Base-by-base conservation (phyloP, 2,113 vertebrate genomes). In the Tretioscincus oriximinensis region DNA sequence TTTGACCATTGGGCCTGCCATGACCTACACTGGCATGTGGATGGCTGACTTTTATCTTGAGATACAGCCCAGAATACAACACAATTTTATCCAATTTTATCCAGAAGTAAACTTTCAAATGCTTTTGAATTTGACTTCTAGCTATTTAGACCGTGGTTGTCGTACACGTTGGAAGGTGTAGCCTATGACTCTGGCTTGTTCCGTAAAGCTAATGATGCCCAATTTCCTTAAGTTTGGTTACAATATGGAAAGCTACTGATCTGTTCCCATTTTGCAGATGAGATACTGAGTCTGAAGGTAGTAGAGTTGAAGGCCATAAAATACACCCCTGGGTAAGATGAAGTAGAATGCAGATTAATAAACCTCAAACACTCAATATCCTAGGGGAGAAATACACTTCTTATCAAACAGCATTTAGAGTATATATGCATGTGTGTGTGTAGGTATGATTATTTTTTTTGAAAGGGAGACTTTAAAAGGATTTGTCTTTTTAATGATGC, bases 401-500 rank as follows among this genome's bases (percentile, higher is more conserved):
- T 63, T 80, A 41, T 31, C 60, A 49, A 14, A 22, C 31, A n/a
- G 3, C 20, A 49, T 73, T 72, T 31, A 16, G 63, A 49, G 24
- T 9, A 7, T 2, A 1, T 24, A 10, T 24, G n/a, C 58, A 31
- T 16, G 31, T 54, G 20, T 22, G 20, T 21, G 51, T 14, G 41
- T 11, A 35, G 9, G 51, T 2, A 5, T 29, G 63, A 14, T 0
- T 28, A 51, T 41, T 41, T 41, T 41, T 6, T 41, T 41, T 6
- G 28, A 58, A 14, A 22, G 10, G 16, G 16, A 8, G 9, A 26
- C 58, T 82, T 63, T 54, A 22, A n/a, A 16, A 18, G 18, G 0
- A 16, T 0, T 64, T 0, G 1, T 31, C 2, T 67, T 9, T 80
- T 51, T 11, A 18, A 22, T 1, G 41, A 24, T 0, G 0, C 67